These are phyloP conservation scores for Diglossa cyanea DNA, from an alignment of 2,797 vertebrate genomes.

Conservation along the genomic window DNA sequence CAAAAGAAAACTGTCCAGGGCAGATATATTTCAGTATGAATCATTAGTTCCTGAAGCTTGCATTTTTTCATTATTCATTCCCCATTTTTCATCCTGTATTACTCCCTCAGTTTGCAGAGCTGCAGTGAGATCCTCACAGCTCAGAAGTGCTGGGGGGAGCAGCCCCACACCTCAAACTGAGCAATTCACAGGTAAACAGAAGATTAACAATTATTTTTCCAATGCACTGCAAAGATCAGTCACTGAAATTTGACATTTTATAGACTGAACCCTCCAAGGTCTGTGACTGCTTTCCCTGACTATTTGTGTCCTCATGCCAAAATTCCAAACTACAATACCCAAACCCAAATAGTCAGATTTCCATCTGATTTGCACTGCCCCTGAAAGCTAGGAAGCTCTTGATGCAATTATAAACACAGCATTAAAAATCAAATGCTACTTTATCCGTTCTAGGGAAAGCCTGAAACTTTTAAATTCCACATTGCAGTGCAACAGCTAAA, in stretches of 20 bases:
- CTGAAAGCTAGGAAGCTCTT: not conserved
- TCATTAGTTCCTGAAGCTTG: slow-evolving; percentile 46
- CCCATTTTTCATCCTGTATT: not conserved
- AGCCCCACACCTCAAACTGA: not conserved
- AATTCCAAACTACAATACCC: not conserved
- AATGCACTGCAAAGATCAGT: not conserved
- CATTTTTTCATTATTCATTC: slow-evolving; percentile 34
- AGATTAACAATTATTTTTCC: not conserved
- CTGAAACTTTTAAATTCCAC: not conserved
- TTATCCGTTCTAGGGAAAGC: not conserved
- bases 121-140: not conserved
- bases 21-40: slow-evolving; percentile 46
- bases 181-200: not conserved
- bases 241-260: not conserved
- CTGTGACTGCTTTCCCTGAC: not conserved
- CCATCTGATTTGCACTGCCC: not conserved
- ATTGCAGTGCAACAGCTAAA: not conserved
- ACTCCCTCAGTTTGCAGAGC: not conserved
- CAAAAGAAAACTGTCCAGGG: slow-evolving; percentile 45
- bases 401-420: not conserved
- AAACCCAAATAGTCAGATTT: not conserved
- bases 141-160: not conserved
- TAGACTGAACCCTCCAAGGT: not conserved
- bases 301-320: not conserved
- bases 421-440: not conserved